Percentiles rank a stretch among this genome's conserved stretches.
phyloP scores from a whole-genome alignment of 2,888 invertebrate genomes.

The Drosophila engyochracea region DNA sequence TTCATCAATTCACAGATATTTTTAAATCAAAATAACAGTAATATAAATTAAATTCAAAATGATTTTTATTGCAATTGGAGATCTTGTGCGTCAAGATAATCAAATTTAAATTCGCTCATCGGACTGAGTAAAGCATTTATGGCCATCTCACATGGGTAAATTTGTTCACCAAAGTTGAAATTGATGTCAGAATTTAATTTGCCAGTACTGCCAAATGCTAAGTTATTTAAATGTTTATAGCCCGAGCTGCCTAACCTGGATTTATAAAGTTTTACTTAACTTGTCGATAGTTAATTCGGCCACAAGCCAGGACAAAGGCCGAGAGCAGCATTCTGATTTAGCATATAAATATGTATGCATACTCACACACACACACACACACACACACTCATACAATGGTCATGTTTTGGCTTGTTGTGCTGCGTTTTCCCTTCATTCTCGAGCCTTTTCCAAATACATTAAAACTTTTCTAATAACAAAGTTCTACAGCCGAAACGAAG shows the following conservation, averaged over 20 bases:
- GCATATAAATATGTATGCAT: conserved; percentile 23
- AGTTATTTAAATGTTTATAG: conserved; percentile 3
- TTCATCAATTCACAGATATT: no score
- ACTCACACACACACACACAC: neutral
- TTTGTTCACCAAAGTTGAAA: neutral
- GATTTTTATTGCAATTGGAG: no score
- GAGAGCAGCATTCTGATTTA: conserved; percentile 4
- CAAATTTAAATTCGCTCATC: conserved; percentile 42
- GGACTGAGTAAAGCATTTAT: conserved; percentile 11
- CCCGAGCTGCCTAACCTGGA: neutral
- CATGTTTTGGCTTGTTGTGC: conserved; percentile 7
- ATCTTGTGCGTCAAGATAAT: conserved; percentile 11
- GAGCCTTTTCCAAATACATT: conserved; percentile 72
- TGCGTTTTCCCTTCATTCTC: conserved; percentile 28
- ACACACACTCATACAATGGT: neutral
- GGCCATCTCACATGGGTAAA: neutral
- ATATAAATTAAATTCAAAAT: neutral
- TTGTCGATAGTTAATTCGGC: conserved; percentile 34
- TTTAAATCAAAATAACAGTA: no score
- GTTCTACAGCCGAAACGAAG: conserved; percentile 69
- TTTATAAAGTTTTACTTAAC: conserved; percentile 9
- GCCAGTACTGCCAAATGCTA: neutral
- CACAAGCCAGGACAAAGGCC: conserved; percentile 1
- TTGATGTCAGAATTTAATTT: neutral
- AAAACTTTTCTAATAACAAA: conserved; percentile 83